These are phyloP conservation scores for Echinarachnius parma DNA, from an alignment of 53 echinoderm and acorn worm species.

Conservation along the genomic window DNA sequence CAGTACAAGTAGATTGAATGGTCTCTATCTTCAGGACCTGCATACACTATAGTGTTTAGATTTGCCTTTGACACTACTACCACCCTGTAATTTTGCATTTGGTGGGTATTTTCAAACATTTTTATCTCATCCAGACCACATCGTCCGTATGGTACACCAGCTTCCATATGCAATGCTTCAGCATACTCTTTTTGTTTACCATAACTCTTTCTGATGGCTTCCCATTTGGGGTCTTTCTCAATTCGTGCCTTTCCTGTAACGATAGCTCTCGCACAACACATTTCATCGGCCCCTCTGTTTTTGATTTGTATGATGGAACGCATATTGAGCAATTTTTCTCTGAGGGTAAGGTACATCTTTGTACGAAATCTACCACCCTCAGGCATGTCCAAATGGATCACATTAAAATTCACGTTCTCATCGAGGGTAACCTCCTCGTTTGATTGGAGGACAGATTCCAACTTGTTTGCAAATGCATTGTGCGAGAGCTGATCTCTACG, in stretches of 20 bases:
- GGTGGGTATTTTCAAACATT: constrained; percentile 21
- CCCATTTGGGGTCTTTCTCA: constrained; percentile 44
- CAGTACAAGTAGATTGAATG: constrained; percentile 38
- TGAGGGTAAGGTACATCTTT: background rate
- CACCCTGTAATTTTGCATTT: constrained; percentile 21
- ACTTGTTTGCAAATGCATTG: background rate
- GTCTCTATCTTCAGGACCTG: constrained; percentile 29
- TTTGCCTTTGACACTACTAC: constrained; percentile 47
- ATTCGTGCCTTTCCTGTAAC: constrained; percentile 55
- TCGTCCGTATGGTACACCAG: constrained; percentile 26
- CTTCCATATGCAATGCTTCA: constrained; percentile 33
- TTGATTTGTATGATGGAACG: constrained; percentile 31
- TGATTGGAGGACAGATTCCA: constrained; percentile 25
- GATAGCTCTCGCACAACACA: constrained; percentile 59
- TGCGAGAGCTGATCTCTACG: constrained; percentile 13
- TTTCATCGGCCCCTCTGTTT: constrained; percentile 31
- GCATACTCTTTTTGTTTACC: constrained; percentile 37
- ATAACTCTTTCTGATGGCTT: constrained; percentile 27
- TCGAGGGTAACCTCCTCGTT: constrained; percentile 28
- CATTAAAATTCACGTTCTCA: constrained; percentile 9
- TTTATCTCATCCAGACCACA: constrained; percentile 60
- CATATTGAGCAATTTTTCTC: background rate
- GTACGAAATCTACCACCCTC: constrained; percentile 15
- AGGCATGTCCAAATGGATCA: constrained; percentile 38
- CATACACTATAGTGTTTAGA: constrained; percentile 35